Conservation (phyloP, 2,113 vertebrate species). For the Symphodus melops region DNA sequence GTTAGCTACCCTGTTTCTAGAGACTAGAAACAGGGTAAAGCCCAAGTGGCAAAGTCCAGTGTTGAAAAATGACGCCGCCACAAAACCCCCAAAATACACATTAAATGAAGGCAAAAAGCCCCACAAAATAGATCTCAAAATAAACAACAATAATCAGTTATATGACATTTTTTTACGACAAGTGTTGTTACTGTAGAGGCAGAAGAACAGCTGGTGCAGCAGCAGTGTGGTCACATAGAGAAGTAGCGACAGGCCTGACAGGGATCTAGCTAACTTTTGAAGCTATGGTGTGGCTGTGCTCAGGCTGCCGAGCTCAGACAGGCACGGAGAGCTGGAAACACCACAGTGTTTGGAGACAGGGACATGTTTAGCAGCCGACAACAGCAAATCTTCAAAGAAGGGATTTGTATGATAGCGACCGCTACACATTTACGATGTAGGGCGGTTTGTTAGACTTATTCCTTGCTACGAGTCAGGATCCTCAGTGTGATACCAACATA, state of each 20-base stretch:
- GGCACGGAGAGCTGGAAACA: constrained; percentile 18
- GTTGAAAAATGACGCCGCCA: too few species aligned
- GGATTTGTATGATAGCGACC: constrained; percentile 64
- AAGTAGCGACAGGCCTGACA: constrained; percentile 52
- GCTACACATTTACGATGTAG: constrained; percentile 35
- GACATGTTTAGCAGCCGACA: constrained; percentile 51
- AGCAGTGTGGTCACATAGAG: constrained; percentile 8
- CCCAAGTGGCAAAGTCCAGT: too few species aligned
- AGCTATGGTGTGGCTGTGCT: constrained; percentile 23
- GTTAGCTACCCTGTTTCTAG: neutral
- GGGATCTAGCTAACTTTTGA: constrained; percentile 31
- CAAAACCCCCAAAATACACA: too few species aligned
- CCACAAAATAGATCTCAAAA: too few species aligned
- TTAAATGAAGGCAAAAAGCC: too few species aligned
- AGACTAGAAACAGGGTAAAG: neutral
- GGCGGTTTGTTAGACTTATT: constrained; percentile 28
- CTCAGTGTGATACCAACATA: constrained; percentile 33
- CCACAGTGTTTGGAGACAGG: constrained; percentile 44
- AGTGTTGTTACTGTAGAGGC: constrained; percentile 9
- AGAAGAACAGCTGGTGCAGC: constrained; percentile 9
- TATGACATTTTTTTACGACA: neutral
- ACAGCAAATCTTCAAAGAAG: constrained; percentile 68
- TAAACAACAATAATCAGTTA: too few species aligned
- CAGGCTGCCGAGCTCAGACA: constrained; percentile 33
- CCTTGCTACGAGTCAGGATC: neutral